Base-by-base conservation (phyloP, 2,113 vertebrate genomes). In the Myxocyprinus asiaticus region DNA sequence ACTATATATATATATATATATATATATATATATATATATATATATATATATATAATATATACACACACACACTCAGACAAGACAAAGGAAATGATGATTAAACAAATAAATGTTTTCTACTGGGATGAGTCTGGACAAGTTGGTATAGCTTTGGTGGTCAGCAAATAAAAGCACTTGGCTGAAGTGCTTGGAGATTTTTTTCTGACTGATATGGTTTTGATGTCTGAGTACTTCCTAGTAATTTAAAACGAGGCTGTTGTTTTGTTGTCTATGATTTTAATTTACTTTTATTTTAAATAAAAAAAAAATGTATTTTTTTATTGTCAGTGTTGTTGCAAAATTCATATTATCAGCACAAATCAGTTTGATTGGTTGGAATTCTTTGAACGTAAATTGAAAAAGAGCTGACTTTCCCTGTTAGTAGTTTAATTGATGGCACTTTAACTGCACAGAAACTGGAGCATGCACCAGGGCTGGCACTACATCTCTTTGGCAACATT, bases 81-180 rank as follows among this genome's bases (percentile, higher is more conserved):
- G 22, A 33, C 22, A 67, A 58, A 44, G 45, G 68, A 80, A 84
- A 82, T 50, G 76, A 9, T 85, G 82, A 87, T 88, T 83, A 81
- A 79, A 80, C 65, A 82, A 82, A 68, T 9, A 48, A 22, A 47
- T 43, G n/a, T 6, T 84, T 74, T 69, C 67, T 56, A 51, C 81
- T 76, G 78, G 75, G 84, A 87, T 89, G 58, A 88, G 90, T 79
- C 79, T 82, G 68, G 84, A 88, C 82, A 86, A 58, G 81, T 84
- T 76, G 71, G 69, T 47, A 67, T 75, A 77, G 73, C 6, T 33
- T 84, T 86, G 66, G 79, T 86, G 86, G 90, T 88, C 87, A 90
- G 75, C 14, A 64, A 22, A 80, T 76, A 81, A 81, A 83, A 65
- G 83, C 82, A 62, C 78, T 77, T 76, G 67, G 79, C 48, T 79